Conservation (phyloP, 2,888 invertebrate species). For the Nowickia ferox region DNA sequence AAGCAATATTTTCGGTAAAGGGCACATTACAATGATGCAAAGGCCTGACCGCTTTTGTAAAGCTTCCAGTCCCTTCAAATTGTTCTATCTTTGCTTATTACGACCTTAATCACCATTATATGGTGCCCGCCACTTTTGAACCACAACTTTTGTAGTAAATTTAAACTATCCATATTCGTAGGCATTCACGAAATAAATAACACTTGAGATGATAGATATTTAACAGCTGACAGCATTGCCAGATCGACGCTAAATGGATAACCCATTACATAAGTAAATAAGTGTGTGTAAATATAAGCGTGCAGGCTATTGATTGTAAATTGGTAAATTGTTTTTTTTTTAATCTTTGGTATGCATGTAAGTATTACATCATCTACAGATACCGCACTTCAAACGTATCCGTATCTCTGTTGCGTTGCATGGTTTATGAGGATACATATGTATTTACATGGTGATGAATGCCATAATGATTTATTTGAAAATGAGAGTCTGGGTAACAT, state of each 20-base stretch:
- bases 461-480: conserved; percentile 15
- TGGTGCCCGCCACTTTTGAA: too few relatives aligned
- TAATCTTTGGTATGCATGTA: neutral
- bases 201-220: too few relatives aligned
- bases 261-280: neutral
- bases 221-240: too few relatives aligned
- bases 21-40: too few relatives aligned
- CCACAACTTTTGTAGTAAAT: too few relatives aligned
- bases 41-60: too few relatives aligned
- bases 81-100: too few relatives aligned
- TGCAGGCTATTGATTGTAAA: conserved; percentile 1
- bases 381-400: neutral
- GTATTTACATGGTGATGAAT: neutral
- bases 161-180: too few relatives aligned
- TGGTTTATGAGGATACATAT: neutral
- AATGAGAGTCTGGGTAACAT: conserved; percentile 18
- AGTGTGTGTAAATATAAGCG: neutral
- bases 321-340: conserved; percentile 21
- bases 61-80: too few relatives aligned
- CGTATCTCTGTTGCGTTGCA: neutral
- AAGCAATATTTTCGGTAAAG: too few relatives aligned
- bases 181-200: too few relatives aligned
- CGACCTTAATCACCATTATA: too few relatives aligned
- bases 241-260: neutral
- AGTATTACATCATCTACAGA: conserved; percentile 42